These are phyloP conservation scores for Cactoblastis cactorum DNA, from an alignment of 2,888 invertebrate genomes.

Conservation along the genomic window DNA sequence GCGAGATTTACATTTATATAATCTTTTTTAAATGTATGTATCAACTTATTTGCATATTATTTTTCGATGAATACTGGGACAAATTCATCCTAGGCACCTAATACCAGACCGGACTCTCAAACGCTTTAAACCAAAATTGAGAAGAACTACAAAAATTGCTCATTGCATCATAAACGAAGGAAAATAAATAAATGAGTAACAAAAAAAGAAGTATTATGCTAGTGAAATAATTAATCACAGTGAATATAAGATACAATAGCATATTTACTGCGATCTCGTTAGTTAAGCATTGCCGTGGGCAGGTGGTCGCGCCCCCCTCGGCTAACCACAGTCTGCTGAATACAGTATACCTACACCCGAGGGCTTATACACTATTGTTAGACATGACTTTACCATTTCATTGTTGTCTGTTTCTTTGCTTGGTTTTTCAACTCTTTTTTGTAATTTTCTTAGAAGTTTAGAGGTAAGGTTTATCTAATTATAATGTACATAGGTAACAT, in stretches of 20 bases:
- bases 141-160: too few species aligned
- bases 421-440: background rate
- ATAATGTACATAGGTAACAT: too few species aligned
- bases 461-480: too few species aligned
- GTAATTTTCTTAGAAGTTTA: background rate
- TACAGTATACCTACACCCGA: background rate
- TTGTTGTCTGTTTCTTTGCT: background rate
- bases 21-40: too few species aligned
- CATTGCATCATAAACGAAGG: too few species aligned
- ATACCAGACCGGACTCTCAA: too few species aligned
- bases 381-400: background rate
- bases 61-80: too few species aligned
- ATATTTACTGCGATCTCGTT: slow-evolving; percentile 62
- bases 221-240: slow-evolving; percentile 39
- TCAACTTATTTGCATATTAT: too few species aligned
- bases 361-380: background rate
- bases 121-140: too few species aligned
- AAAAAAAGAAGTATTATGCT: slow-evolving; percentile 23
- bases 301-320: slow-evolving; percentile 23
- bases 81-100: too few species aligned
- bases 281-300: slow-evolving; percentile 49
- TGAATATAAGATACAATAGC: slow-evolving; percentile 48
- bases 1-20: too few species aligned
- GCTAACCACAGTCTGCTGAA: slow-evolving; percentile 20
- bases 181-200: background rate